These are phyloP conservation scores for Halcyon malimbica DNA, from an alignment of 2,113 vertebrate species.

Conservation along the genomic window DNA sequence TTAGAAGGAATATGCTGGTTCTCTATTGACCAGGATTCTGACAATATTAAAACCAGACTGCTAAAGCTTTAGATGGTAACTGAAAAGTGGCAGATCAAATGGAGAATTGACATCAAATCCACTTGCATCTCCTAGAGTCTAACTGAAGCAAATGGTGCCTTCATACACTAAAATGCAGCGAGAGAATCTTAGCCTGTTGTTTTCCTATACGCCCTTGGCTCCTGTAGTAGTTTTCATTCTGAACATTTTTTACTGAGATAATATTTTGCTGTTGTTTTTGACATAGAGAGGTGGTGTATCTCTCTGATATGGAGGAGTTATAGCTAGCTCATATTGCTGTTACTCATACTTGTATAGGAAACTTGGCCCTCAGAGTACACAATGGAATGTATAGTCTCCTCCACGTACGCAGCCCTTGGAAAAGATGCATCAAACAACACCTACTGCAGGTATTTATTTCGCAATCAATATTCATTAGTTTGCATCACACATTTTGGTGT, in stretches of 20 bases:
- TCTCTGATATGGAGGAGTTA: neutral
- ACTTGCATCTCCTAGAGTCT: neutral
- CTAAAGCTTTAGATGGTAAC: neutral
- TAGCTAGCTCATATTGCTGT: neutral
- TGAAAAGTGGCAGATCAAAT: neutral
- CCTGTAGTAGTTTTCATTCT: neutral
- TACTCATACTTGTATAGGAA: neutral
- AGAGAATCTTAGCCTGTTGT: neutral
- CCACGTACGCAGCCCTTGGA: neutral
- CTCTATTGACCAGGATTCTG: neutral
- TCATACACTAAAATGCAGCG: neutral
- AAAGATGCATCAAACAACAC: neutral
- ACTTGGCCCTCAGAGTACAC: neutral
- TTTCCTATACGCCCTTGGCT: neutral
- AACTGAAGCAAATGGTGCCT: neutral
- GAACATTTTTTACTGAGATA: neutral
- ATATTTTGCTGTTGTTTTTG: neutral
- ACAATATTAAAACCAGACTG: neutral
- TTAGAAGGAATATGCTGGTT: neutral
- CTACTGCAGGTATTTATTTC: constrained; percentile 1
- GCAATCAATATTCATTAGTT: neutral
- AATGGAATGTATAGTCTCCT: neutral
- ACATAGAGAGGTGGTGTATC: neutral
- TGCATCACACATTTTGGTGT: rapidly evolving
- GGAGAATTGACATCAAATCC: neutral